Base-by-base conservation (phyloP, 2,797 vertebrate species). In the Potorous gilbertii region DNA sequence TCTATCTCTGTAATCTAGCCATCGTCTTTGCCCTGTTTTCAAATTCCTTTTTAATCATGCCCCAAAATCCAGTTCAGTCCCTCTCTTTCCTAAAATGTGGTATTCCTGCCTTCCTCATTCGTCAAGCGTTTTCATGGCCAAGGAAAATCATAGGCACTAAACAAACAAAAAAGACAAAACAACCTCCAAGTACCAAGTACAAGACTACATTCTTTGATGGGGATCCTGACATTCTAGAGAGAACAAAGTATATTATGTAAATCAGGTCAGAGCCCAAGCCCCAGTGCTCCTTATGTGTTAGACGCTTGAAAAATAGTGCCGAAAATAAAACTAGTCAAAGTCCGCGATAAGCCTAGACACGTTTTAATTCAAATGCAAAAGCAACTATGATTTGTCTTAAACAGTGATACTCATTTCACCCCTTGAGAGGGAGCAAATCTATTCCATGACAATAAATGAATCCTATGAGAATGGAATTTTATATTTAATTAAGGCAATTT, bases 401-500 rank as follows among this genome's bases (percentile, higher is more conserved):
- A 93, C 96, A 96, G 95, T 98, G 93, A 93, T 93, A 97, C 96
- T 54, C 94, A 95, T 98, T 98, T 98, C 93, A 52, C 94, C 95
- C 0, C 0, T 0, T 50, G 97, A 92, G 0, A 89, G 97, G 95
- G 94, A 98, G 95, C 96, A 97, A 91, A 97, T 98, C 97, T 98
- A 98, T 98, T 98, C 97, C 97, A 93, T 97, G 97, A 96, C 98
- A 98, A 98, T 95, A 98, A 96, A 97, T 98, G 98, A 98, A 98
- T 98, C 98, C 97, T 98, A 98, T 97, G 94, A 98, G 95, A 98
- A 98, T 97, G 97, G 93, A 98, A 97, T 98, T 98, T 98, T 98
- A 92, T 98, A 98, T 98, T 98, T 97, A 98, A 98, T 94, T 91
- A 96, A 81, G 96, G 98, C 93, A 96, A 92, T 96, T 98, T 98